These are phyloP conservation scores for Magallana ariakensis DNA, from an alignment of 1,140 invertebrate species.

Conservation along the genomic window DNA sequence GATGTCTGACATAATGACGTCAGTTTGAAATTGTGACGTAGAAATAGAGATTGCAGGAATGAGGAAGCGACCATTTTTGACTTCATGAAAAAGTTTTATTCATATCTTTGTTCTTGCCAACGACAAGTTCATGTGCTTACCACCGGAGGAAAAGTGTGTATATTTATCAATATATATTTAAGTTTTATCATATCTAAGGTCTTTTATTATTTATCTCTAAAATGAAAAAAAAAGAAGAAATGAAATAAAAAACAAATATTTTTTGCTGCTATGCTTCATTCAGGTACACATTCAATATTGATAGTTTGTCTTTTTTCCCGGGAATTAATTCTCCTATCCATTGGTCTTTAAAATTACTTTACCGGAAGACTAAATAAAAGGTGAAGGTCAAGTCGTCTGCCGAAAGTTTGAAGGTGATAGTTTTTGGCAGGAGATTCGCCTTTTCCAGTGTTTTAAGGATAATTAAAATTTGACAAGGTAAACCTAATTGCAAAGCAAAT, in stretches of 20 bases:
- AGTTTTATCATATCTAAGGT: too few species aligned
- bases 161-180: too few species aligned
- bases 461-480: conserved; percentile 13
- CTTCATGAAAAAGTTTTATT: background rate
- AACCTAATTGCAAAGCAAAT: too few species aligned
- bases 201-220: too few species aligned
- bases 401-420: conserved; percentile 10
- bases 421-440: background rate
- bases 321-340: background rate
- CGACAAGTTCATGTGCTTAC: background rate
- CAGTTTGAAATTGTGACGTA: background rate
- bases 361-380: background rate
- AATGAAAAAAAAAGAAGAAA: too few species aligned
- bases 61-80: too few species aligned
- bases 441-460: background rate
- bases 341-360: background rate
- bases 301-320: background rate
- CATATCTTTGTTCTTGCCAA: background rate
- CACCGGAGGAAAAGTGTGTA: background rate
- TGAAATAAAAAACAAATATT: too few species aligned
- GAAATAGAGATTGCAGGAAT: background rate
- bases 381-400: conserved; percentile 26
- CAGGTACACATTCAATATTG: too few species aligned
- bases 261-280: too few species aligned
- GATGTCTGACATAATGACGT: too few species aligned